Conservation (phyloP, 2,113 vertebrate genomes). For the Donacobius atricapilla region DNA sequence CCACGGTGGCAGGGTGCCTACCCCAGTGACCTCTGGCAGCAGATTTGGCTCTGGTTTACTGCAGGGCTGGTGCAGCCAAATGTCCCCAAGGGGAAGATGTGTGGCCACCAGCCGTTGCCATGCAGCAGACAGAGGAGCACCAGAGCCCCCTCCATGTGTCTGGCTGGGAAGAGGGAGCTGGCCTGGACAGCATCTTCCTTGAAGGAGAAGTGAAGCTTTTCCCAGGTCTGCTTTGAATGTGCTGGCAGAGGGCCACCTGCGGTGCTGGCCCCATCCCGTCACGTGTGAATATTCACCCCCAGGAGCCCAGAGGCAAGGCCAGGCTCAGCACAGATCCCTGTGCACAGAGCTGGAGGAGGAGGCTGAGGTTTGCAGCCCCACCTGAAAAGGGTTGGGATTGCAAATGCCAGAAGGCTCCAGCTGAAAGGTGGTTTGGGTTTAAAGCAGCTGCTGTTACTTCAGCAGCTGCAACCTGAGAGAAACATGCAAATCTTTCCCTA, state of each 20-base stretch:
- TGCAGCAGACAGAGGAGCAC: rapidly evolving
- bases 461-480: not conserved
- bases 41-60: not conserved
- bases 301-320: not conserved
- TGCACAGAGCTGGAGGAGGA: rapidly evolving
- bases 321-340: not conserved
- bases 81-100: not conserved
- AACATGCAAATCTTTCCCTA: not conserved
- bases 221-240: not conserved
- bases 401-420: not conserved
- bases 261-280: not conserved
- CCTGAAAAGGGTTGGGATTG: not conserved
- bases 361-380: not conserved
- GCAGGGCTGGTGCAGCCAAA: not conserved
- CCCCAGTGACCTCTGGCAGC: not conserved
- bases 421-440: not conserved
- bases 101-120: not conserved
- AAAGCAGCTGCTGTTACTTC: not conserved
- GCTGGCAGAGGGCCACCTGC: not conserved
- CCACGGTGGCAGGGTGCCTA: not conserved
- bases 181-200: not conserved
- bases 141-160: not conserved
- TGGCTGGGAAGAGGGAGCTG: not conserved
- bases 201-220: not conserved
- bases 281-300: rapidly evolving